Evolutionary conservation across 2,113 vertebrate species (phyloP).

Genomic region (Dolichotis patagonum): DNA sequence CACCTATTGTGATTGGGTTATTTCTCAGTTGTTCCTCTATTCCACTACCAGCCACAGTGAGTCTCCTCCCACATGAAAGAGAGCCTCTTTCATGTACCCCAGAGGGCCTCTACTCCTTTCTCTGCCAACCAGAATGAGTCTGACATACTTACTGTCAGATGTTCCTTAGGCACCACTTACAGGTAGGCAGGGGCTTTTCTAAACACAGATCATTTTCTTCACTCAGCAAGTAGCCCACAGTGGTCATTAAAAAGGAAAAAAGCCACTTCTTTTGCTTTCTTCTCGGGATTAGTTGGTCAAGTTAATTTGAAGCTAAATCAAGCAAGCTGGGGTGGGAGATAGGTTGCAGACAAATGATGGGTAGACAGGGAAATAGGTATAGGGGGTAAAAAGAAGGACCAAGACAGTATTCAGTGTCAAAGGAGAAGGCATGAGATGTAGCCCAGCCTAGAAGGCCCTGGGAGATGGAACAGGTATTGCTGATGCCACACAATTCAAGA

Average conservation of each 20-base stretch:
- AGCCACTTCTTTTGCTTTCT: background rate
- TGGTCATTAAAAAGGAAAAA: background rate
- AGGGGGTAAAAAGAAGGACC: background rate
- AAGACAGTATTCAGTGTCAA: background rate
- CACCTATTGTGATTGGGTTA: background rate
- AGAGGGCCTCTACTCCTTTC: background rate
- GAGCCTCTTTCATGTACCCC: background rate
- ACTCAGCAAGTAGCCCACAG: background rate
- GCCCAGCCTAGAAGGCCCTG: background rate
- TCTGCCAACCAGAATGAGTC: background rate
- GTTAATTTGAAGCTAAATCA: background rate
- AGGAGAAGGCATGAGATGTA: background rate
- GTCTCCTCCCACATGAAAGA: background rate
- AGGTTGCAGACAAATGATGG: too few relatives aligned
- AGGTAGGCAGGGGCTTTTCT: background rate
- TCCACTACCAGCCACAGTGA: background rate
- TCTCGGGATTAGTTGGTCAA: background rate
- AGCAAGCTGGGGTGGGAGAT: background rate
- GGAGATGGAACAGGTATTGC: background rate
- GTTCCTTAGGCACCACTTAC: background rate
- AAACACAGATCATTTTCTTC: background rate
- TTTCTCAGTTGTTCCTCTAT: background rate
- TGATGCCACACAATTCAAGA: background rate
- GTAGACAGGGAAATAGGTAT: background rate
- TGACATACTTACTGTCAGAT: background rate